phyloP scores from a whole-genome alignment of 2,113 vertebrate genomes.

The Gila orcuttii region DNA sequence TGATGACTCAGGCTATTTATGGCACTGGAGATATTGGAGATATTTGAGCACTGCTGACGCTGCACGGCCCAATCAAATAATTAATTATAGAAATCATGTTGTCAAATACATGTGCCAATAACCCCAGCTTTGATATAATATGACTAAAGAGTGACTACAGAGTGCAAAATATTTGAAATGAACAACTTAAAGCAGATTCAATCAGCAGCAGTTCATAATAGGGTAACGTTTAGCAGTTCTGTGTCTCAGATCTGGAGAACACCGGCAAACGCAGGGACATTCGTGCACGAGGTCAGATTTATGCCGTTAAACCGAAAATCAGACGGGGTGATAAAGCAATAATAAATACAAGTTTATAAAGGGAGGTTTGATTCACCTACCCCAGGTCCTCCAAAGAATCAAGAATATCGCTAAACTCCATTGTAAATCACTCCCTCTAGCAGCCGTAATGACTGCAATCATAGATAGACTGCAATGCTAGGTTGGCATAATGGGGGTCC shows the following conservation, averaged over 20 bases:
- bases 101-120: background rate
- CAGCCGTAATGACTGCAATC: background rate
- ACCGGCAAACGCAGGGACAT: background rate
- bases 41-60: slow-evolving; percentile 32
- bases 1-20: slow-evolving; percentile 31
- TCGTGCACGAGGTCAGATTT: background rate
- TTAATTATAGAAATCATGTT: background rate
- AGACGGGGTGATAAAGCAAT: background rate
- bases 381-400: slow-evolving; percentile 58
- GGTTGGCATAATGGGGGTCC: slow-evolving; percentile 50
- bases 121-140: background rate
- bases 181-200: background rate
- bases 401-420: slow-evolving; percentile 47
- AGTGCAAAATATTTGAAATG: background rate
- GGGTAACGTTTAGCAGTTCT: background rate
- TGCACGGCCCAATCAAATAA: background rate
- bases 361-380: background rate
- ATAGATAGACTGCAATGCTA: slow-evolving; percentile 17
- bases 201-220: background rate
- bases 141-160: background rate
- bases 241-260: background rate
- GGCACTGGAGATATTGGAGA: slow-evolving; percentile 15
- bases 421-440: background rate
- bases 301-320: background rate
- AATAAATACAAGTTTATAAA: background rate